Evolutionary conservation across 1,140 invertebrate genomes (phyloP).

Genomic region (Drosophila hydei): DNA sequence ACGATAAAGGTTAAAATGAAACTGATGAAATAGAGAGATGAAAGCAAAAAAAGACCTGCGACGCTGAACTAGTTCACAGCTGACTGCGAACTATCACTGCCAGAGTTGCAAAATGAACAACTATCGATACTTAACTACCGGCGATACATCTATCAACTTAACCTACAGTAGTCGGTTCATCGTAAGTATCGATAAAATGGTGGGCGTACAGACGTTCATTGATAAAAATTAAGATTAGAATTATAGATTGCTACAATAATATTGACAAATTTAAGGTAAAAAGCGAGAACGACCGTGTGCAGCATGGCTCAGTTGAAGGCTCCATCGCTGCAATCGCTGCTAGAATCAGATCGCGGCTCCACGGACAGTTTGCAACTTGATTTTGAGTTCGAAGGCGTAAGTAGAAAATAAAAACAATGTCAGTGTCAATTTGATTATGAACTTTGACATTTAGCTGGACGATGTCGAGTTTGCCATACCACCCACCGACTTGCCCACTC

Average conservation of each 20-base stretch:
- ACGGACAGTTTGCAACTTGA: constrained; percentile 88
- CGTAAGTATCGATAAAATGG: constrained; percentile 41
- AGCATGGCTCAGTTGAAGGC: constrained; percentile 86
- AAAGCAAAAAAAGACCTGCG: constrained; percentile 18
- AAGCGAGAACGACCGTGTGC: constrained; percentile 1
- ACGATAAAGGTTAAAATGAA: constrained; percentile 42
- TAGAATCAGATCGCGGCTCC: constrained; percentile 88
- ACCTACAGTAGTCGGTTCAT: neutral
- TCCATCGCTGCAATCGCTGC: constrained; percentile 85
- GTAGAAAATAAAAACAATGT: constrained; percentile 22
- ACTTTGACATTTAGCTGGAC: constrained; percentile 86
- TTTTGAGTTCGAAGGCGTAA: constrained; percentile 89
- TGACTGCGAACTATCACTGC: neutral
- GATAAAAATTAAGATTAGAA: constrained; percentile 55
- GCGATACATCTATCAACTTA: neutral
- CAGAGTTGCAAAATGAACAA: constrained; percentile 17
- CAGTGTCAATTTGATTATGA: constrained; percentile 5
- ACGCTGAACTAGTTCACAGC: constrained; percentile 42
- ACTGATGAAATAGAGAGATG: constrained; percentile 35
- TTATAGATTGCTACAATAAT: constrained; percentile 16
- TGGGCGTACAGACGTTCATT: constrained; percentile 72
- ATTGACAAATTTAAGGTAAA: constrained; percentile 1
- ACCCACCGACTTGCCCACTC: constrained; percentile 90
- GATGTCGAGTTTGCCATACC: constrained; percentile 94
- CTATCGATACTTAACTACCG: constrained; percentile 10